Conservation (phyloP, 1,140 invertebrate species). For the Helicorthomorpha holstii region DNA sequence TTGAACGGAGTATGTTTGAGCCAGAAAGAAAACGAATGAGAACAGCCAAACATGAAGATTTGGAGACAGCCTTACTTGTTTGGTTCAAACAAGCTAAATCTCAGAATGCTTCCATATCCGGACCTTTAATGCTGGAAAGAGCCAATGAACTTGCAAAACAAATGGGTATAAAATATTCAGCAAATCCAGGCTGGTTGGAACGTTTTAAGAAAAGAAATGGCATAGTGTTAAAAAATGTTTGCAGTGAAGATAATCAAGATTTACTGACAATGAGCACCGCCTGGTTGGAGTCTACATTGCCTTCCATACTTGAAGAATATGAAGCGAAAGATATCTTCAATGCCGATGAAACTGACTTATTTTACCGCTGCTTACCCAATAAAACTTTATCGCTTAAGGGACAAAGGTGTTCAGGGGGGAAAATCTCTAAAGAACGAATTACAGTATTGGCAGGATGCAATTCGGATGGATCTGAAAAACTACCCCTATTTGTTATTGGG, state of each 20-base stretch:
- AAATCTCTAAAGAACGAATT: slow-evolving; percentile 12
- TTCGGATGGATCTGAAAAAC: slow-evolving; percentile 11
- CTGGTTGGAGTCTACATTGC: neutral
- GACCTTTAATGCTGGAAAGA: neutral
- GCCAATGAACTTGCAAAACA: neutral
- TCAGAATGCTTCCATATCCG: neutral
- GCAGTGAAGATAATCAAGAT: neutral
- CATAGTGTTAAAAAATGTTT: neutral
- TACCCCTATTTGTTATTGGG: slow-evolving; percentile 13
- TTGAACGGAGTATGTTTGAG: no score
- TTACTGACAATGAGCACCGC: neutral
- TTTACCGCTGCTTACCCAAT: slow-evolving; percentile 15
- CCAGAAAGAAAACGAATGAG: neutral
- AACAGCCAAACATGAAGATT: neutral
- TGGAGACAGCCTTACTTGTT: neutral
- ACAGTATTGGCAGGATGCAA: slow-evolving; percentile 11
- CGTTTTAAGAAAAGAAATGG: neutral
- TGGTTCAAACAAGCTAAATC: neutral
- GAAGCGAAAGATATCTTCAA: slow-evolving; percentile 13
- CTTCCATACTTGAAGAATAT: neutral
- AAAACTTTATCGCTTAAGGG: slow-evolving; percentile 10
- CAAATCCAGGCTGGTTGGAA: neutral
- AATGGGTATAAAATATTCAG: neutral
- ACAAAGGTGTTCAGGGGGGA: slow-evolving; percentile 13
- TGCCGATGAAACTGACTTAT: slow-evolving; percentile 12